phyloP scores from a whole-genome alignment of 2,113 vertebrate genomes.

The Nestor notabilis region DNA sequence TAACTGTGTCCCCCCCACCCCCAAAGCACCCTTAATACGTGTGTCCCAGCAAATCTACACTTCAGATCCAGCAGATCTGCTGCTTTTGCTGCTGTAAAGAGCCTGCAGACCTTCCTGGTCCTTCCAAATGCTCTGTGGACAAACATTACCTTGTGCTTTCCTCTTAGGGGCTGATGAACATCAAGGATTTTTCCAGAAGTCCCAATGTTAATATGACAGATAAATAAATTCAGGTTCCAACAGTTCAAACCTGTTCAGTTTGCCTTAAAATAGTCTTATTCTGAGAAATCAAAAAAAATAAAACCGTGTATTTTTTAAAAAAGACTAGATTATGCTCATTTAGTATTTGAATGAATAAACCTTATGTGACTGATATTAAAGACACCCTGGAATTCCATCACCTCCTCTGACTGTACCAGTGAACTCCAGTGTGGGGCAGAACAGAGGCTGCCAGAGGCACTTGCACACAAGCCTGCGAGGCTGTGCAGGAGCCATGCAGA shows the following conservation, averaged over 20 bases:
- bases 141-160: not conserved
- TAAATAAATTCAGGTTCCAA: not conserved
- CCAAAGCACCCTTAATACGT: not conserved
- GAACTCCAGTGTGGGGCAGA: not conserved
- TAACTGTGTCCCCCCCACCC: not conserved
- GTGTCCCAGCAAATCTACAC: not conserved
- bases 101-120: not conserved
- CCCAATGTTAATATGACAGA: not conserved
- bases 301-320: not conserved
- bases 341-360: not conserved
- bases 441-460: not conserved
- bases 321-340: not conserved
- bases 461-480: not conserved
- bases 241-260: not conserved
- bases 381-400: not conserved
- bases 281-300: not conserved
- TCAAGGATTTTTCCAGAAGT: not conserved
- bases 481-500: not conserved
- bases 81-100: not conserved
- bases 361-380: rapidly evolving
- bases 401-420: not conserved
- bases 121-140: not conserved
- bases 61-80: not conserved
- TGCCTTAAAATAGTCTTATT: not conserved
- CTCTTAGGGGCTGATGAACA: not conserved